Conservation (phyloP, 1,140 invertebrate genomes). For the Neotoxoptera formosana region DNA sequence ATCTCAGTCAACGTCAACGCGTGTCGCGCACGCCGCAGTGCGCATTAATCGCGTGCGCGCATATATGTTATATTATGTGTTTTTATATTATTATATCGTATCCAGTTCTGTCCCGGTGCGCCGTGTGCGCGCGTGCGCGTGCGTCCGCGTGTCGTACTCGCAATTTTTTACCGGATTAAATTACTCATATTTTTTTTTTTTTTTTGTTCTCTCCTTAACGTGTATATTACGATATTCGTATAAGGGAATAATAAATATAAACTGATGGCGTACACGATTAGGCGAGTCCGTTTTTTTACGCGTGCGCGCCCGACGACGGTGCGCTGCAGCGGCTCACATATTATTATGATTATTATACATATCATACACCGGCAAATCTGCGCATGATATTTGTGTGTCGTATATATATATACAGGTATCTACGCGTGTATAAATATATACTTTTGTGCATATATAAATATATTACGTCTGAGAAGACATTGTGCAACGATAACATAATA, state of each 20-base stretch:
- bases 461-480: constrained; percentile 9
- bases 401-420: no score
- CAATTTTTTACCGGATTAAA: constrained; percentile 31
- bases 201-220: neutral
- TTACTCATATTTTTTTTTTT: constrained; percentile 19
- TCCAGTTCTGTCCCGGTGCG: neutral
- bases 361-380: neutral
- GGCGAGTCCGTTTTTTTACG: neutral
- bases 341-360: neutral
- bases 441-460: neutral
- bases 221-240: constrained; percentile 16
- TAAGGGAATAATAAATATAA: constrained; percentile 28
- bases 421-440: no score
- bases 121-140: no score
- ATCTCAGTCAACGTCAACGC: constrained; percentile 37
- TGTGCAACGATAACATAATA: neutral
- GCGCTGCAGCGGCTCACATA: neutral
- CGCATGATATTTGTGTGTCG: neutral
- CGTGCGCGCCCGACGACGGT: neutral
- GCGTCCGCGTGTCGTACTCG: neutral
- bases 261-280: neutral
- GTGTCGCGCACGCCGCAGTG: neutral
- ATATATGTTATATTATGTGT: neutral
- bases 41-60: constrained; percentile 22
- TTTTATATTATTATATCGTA: neutral